A percentile compares a stretch with the other conserved stretches of the same genome.
Evolutionary conservation across 2,797 vertebrate genomes (phyloP).

Genomic region (Acropternis orthonyx): DNA sequence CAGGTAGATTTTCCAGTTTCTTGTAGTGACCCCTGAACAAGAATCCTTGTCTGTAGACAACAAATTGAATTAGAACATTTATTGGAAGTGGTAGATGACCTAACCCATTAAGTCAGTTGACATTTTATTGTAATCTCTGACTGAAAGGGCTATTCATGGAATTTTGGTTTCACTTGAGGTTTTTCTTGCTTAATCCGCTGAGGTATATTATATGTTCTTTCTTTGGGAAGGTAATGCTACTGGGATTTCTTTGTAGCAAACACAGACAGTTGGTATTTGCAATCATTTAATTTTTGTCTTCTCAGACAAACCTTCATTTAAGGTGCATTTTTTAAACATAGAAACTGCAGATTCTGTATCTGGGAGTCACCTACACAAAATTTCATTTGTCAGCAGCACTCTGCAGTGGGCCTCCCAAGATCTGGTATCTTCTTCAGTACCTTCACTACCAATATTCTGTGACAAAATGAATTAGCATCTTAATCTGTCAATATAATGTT

Average conservation of each 20-base stretch:
- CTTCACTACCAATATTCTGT: not conserved
- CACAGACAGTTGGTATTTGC: not conserved
- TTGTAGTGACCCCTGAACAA: not conserved
- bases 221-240: slow-evolving; percentile 28
- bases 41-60: slow-evolving; percentile 9
- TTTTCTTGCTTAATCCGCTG: slow-evolving; percentile 34
- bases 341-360: not conserved
- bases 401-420: not conserved
- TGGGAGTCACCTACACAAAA: not conserved
- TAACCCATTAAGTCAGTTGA: slow-evolving; percentile 52
- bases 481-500: not conserved
- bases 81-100: slow-evolving; percentile 57
- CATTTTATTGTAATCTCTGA: slow-evolving; percentile 59
- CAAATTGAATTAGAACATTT: slow-evolving; percentile 64
- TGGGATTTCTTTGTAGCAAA: slow-evolving; percentile 52
- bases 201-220: slow-evolving; percentile 41
- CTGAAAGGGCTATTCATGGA: slow-evolving; percentile 56
- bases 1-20: slow-evolving; percentile 28
- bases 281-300: not conserved
- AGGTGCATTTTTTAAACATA: not conserved
- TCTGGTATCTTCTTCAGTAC: not conserved
- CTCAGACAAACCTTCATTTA: not conserved
- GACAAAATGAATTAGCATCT: not conserved
- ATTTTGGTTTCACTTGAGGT: slow-evolving; percentile 51
- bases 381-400: not conserved